These are phyloP conservation scores for Stomatorhinus walkeri DNA, from an alignment of 2,797 vertebrate genomes.

Conservation along the genomic window DNA sequence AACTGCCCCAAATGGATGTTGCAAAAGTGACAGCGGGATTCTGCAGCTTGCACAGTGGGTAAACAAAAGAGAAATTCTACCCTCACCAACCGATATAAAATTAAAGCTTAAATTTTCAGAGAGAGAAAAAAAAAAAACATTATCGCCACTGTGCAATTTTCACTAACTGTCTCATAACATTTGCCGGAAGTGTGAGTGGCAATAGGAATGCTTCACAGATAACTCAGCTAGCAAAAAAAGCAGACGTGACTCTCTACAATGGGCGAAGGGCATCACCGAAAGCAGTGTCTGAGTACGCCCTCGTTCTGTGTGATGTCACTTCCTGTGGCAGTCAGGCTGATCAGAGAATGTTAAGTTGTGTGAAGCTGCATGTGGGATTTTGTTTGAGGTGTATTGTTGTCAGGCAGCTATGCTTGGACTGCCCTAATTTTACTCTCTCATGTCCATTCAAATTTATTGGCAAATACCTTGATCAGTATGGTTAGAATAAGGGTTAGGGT, in stretches of 20 bases:
- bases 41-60: not conserved
- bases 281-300: not conserved
- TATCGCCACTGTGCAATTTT: not conserved
- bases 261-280: not conserved
- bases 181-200: not conserved
- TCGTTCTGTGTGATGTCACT: not conserved
- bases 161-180: not conserved
- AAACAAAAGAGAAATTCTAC: not conserved
- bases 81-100: not conserved
- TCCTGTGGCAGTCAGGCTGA: not conserved
- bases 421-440: not conserved
- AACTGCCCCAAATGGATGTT: conserved; percentile 3
- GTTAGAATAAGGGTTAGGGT: not conserved
- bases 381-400: not conserved
- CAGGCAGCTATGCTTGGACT: not conserved
- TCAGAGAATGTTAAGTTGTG: not conserved
- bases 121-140: not conserved
- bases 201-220: not conserved
- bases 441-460: not conserved
- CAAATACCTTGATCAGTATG: not conserved
- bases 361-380: not conserved
- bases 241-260: not conserved
- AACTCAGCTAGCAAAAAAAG: not conserved
- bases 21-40: not conserved
- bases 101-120: not conserved